Base-by-base conservation (phyloP, 2,797 vertebrate species). In the Aselliscus stoliczkanus region DNA sequence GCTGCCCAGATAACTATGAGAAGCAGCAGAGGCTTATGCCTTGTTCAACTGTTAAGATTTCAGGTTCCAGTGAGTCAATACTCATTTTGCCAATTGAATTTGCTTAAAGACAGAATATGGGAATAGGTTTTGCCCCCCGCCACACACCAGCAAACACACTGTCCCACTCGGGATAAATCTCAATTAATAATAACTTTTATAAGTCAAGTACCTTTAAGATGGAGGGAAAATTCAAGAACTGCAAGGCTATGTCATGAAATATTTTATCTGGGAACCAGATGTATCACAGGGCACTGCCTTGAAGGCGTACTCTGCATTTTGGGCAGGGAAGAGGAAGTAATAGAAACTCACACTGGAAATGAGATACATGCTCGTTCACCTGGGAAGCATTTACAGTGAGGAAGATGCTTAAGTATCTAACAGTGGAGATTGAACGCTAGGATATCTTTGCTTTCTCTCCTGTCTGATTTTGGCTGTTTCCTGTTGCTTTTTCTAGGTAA, bases 181-280 rank as follows among this genome's bases (percentile, higher is more conserved):
- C 77, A 64, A 54, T 82, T 76, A 95, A 67, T 75, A 82, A 37
- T 31, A 91, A 93, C 85, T 92, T 85, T 82, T 56, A 75, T 42
- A 97, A 79, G 88, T 89, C 85, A 95, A 83, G 50, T 12, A 60
- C 79, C 72, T 90, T 93, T 88, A 76, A 86, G 88, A 95, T 62
- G 29, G 18, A 88, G 58, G 64, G 54, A 69, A 79, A 54, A 79
- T 44, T 42, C 67, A 83, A 91, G 62, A 67, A 88, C 18, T 25
- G 47, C 0, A 54, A 82, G 34, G 65, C 23, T 37, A 34, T 4
- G 39, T 70, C 84, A 87, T 54, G 31, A 88, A 79, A 44, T 29
- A 31, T 44, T 92, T 77, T n/a, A 93, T 34, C 47, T 23, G 39
- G 52, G 80, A 76, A 95, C 10, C 82, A 75, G 90, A 91, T 56